A percentile compares a stretch with the other conserved stretches of the same genome.
Evolutionary conservation across 2,113 vertebrate species (phyloP).

Genomic region (Motacilla tschutschensis): DNA sequence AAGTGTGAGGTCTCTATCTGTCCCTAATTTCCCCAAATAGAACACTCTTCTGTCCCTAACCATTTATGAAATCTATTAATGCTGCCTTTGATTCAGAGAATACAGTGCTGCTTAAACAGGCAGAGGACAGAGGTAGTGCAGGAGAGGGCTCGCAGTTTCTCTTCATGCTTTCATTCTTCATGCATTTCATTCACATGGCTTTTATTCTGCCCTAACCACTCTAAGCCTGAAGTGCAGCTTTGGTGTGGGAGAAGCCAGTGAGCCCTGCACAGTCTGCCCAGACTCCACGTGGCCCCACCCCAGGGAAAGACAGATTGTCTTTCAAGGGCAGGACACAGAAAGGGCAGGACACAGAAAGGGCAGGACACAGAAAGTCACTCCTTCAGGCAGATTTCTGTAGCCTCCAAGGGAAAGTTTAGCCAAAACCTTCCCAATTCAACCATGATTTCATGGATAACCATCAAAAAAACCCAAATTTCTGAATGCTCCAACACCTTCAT

Average conservation of each 20-base stretch:
- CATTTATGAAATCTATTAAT: background rate
- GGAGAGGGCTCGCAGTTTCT: background rate
- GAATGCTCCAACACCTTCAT: background rate
- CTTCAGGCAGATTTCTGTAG: background rate
- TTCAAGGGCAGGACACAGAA: background rate
- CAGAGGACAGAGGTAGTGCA: background rate
- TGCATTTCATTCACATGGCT: rapidly evolving
- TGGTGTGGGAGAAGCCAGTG: background rate
- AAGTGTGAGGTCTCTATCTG: background rate
- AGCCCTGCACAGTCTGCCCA: background rate
- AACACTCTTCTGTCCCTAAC: background rate
- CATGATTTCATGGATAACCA: background rate
- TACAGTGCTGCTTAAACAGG: background rate
- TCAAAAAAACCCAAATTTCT: background rate
- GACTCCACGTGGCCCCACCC: rapidly evolving
- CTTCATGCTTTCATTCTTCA: background rate
- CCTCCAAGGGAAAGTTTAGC: background rate
- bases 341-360: background rate
- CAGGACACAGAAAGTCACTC: background rate
- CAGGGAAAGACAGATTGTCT: background rate
- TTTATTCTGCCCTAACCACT: background rate
- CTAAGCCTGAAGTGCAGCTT: background rate
- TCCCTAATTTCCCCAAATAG: background rate
- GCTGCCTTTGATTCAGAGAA: background rate
- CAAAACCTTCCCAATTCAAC: background rate